These are phyloP conservation scores for Halichoerus grypus DNA, from an alignment of 2,113 vertebrate species.

Conservation along the genomic window DNA sequence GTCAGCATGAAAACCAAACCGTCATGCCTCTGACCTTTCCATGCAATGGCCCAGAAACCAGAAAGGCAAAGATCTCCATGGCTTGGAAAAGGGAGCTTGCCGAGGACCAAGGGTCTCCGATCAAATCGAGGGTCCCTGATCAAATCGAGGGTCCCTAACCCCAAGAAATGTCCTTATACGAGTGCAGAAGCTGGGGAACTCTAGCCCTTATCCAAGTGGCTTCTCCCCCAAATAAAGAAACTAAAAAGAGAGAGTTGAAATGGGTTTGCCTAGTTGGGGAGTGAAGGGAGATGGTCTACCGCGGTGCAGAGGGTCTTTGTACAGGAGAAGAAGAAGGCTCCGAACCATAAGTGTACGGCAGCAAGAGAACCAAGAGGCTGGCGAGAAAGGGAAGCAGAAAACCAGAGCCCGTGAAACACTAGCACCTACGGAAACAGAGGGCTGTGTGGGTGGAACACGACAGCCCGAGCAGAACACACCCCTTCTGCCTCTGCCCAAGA, in stretches of 20 bases:
- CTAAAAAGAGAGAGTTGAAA: constrained; percentile 12
- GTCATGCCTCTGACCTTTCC: not conserved
- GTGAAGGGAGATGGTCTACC: not conserved
- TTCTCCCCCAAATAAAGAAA: not conserved
- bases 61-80: constrained; percentile 21
- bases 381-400: not conserved
- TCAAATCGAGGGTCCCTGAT: not conserved
- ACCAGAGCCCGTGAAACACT: not conserved
- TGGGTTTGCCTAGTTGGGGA: not conserved
- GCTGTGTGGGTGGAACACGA: not conserved
- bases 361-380: not conserved
- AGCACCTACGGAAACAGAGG: not conserved
- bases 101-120: not conserved
- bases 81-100: constrained; percentile 3
- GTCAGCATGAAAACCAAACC: not conserved
- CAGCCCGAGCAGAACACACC: not conserved
- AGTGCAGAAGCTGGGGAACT: not conserved
- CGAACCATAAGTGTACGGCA: not conserved
- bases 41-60: not conserved
- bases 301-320: not conserved
- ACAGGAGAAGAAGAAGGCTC: not conserved
- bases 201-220: not conserved
- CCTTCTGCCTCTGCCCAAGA: not conserved
- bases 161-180: not conserved
- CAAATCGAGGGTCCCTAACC: not conserved